These are phyloP conservation scores for Blennius ocellaris DNA, from an alignment of 2,113 vertebrate genomes.

Conservation along the genomic window DNA sequence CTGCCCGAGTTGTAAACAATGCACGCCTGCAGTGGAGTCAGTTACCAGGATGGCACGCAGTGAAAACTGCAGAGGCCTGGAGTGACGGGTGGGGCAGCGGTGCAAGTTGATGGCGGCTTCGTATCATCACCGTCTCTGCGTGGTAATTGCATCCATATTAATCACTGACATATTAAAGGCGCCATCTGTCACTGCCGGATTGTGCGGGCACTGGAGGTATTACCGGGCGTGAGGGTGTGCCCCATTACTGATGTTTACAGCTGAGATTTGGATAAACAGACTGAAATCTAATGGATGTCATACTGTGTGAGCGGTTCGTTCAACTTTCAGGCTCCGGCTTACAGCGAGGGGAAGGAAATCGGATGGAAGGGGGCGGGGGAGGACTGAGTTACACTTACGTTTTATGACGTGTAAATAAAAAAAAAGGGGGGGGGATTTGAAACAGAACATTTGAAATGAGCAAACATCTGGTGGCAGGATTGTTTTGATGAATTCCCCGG, in stretches of 20 bases:
- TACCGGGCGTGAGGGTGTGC: constrained; percentile 34
- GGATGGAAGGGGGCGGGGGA: background rate
- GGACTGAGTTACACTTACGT: constrained; percentile 2
- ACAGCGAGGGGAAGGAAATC: constrained; percentile 32
- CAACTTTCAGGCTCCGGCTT: constrained; percentile 1
- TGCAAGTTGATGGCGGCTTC: constrained; percentile 40
- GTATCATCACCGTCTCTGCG: constrained; percentile 35
- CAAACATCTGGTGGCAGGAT: constrained; percentile 30
- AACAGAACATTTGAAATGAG: constrained; percentile 11
- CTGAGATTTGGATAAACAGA: constrained; percentile 48
- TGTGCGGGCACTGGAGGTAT: constrained; percentile 16
- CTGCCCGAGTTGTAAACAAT: constrained; percentile 36
- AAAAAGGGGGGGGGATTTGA: constrained; percentile 1
- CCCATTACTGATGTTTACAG: constrained; percentile 65
- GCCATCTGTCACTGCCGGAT: constrained; percentile 69
- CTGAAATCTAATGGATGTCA: constrained; percentile 44
- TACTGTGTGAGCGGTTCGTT: constrained; percentile 2
- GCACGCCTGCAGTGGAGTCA: constrained; percentile 20
- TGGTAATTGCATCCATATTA: constrained; percentile 63
- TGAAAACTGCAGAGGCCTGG: constrained; percentile 8
- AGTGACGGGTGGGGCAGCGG: constrained; percentile 28
- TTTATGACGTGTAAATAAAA: constrained; percentile 29
- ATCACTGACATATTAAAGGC: constrained; percentile 53
- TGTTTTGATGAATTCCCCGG: constrained; percentile 26
- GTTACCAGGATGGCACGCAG: constrained; percentile 41